These are phyloP conservation scores for Stratiomys singularior DNA, from an alignment of 2,888 invertebrate species.

Conservation along the genomic window DNA sequence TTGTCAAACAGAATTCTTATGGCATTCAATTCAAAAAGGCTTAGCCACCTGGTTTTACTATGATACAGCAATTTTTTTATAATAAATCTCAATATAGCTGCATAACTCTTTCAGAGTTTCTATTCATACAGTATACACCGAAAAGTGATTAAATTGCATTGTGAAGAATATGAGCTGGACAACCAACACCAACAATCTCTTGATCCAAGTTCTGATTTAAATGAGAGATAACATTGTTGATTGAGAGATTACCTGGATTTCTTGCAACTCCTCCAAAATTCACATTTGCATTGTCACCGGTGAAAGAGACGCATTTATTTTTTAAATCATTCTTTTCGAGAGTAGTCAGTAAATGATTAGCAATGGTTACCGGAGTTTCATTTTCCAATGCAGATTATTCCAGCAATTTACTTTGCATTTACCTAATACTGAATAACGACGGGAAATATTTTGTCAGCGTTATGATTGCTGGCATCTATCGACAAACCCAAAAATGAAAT, in stretches of 20 bases:
- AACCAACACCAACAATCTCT: slow-evolving; percentile 11
- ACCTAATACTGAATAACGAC: background rate
- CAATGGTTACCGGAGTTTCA: background rate
- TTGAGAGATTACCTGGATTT: too few relatives aligned
- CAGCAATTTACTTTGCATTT: slow-evolving; percentile 3
- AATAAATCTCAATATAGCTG: background rate
- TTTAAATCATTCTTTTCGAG: background rate
- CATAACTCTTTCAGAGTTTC: slow-evolving; percentile 1
- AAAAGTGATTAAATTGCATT: slow-evolving; percentile 5
- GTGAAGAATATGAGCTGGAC: background rate
- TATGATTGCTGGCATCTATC: slow-evolving; percentile 8
- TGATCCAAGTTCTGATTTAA: background rate
- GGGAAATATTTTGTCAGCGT: slow-evolving; percentile 8
- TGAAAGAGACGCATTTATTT: background rate
- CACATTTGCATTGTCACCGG: slow-evolving; percentile 8
- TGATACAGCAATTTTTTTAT: background rate
- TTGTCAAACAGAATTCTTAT: slow-evolving; percentile 2
- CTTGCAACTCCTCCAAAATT: background rate
- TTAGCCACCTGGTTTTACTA: background rate
- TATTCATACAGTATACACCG: slow-evolving; percentile 1
- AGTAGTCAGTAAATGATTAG: background rate
- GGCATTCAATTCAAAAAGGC: background rate
- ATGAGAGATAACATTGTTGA: slow-evolving; percentile 10
- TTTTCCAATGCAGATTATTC: slow-evolving; percentile 2
- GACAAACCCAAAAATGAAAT: slow-evolving; percentile 6